These are phyloP conservation scores for Pachypsylla venusta DNA, from an alignment of 1,140 invertebrate species.

Conservation along the genomic window DNA sequence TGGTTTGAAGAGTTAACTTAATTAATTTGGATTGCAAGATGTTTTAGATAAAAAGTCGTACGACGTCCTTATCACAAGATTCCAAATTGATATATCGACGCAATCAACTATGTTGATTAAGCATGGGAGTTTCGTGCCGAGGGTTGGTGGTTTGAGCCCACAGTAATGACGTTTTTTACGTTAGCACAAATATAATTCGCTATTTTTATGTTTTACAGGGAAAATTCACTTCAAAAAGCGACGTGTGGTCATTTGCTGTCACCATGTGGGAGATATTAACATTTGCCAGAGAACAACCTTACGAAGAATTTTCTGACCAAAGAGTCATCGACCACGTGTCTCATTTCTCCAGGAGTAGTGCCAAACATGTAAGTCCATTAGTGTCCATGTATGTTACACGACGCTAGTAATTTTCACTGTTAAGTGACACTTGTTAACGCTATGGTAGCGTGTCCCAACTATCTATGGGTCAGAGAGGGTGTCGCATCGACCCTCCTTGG, in stretches of 20 bases:
- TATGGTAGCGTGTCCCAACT: too few species aligned
- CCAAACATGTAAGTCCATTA: slow-evolving; percentile 37
- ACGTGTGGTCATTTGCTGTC: slow-evolving; percentile 81
- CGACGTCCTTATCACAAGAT: not conserved
- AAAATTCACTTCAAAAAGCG: slow-evolving; percentile 69
- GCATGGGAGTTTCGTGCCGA: too few species aligned
- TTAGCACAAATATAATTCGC: too few species aligned
- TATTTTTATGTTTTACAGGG: slow-evolving; percentile 37
- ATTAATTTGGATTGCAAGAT: not conserved
- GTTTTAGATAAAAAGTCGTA: not conserved
- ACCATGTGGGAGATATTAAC: slow-evolving; percentile 80
- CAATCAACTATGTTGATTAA: too few species aligned
- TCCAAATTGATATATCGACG: not conserved
- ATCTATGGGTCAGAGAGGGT: too few species aligned
- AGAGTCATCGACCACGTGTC: slow-evolving; percentile 63
- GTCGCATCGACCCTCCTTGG: too few species aligned
- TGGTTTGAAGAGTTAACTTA: not conserved
- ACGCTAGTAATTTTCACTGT: too few species aligned
- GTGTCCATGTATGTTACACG: too few species aligned
- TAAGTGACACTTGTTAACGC: too few species aligned
- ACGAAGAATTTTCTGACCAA: slow-evolving; percentile 57
- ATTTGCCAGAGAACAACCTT: slow-evolving; percentile 68
- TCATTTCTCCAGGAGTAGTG: slow-evolving; percentile 49
- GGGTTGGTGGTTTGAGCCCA: too few species aligned
- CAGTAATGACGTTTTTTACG: too few species aligned